phyloP scores from a whole-genome alignment of 2,888 invertebrate genomes.

The Amphimallon solstitiale region DNA sequence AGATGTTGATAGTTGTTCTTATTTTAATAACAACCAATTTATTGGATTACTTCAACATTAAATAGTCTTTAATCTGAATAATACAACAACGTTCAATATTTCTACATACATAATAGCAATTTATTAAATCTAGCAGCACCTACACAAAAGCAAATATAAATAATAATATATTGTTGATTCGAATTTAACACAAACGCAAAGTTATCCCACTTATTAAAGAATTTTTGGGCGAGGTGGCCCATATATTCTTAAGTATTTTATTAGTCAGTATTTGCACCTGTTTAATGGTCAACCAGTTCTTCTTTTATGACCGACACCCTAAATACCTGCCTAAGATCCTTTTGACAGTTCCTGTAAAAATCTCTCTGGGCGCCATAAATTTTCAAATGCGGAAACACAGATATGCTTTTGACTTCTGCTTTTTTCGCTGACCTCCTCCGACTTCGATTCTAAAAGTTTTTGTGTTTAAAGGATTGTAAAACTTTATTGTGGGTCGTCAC shows the following conservation, averaged over 20 bases:
- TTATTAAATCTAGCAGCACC: no score
- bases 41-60: no score
- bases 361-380: conserved; percentile 1
- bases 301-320: conserved; percentile 13
- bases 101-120: no score
- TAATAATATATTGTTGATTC: no score
- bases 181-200: no score
- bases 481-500: conserved; percentile 19
- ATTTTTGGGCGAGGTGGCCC: no score
- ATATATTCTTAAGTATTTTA: conserved; percentile 7
- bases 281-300: conserved; percentile 23
- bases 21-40: no score
- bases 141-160: no score
- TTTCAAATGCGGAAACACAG: conserved; percentile 33
- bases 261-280: conserved; percentile 27
- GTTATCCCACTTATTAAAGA: no score
- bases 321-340: conserved; percentile 22
- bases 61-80: no score
- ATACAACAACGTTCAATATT: no score
- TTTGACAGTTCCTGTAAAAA: conserved; percentile 22
- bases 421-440: not conserved
- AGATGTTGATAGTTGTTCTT: no score
- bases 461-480: conserved; percentile 35
- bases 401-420: conserved; percentile 33
- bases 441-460: conserved; percentile 8